A percentile compares a stretch with the other conserved stretches of the same genome.
phyloP scores from a whole-genome alignment of 2,113 vertebrate genomes.

The Etheostoma spectabile region DNA sequence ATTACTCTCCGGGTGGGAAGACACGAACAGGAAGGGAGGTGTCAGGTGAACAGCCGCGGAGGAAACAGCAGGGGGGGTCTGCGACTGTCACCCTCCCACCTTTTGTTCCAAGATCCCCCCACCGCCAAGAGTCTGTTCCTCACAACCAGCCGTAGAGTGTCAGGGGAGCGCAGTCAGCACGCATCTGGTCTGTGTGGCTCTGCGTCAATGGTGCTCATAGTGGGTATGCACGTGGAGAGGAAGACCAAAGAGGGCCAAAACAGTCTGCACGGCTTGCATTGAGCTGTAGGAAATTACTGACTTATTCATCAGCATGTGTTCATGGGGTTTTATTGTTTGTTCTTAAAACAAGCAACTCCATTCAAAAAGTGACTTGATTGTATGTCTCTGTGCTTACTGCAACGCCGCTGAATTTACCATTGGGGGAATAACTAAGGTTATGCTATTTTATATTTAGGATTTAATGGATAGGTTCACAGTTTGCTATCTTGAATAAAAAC shows the following conservation, averaged over 20 bases:
- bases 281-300: conserved; percentile 31
- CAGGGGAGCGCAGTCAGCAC: conserved; percentile 41
- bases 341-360: too few species aligned
- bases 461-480: neutral
- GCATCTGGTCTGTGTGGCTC: conserved; percentile 55
- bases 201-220: conserved; percentile 50
- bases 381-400: too few species aligned
- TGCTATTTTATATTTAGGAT: neutral
- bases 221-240: conserved; percentile 42
- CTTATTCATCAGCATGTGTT: neutral
- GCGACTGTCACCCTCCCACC: conserved; percentile 48
- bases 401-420: too few species aligned
- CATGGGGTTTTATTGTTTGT: too few species aligned
- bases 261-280: neutral
- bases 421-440: too few species aligned
- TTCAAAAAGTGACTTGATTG: too few species aligned
- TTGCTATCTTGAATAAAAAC: neutral
- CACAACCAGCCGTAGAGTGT: rapidly evolving
- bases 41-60: conserved; percentile 32
- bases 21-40: conserved; percentile 62
- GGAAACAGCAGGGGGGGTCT: neutral
- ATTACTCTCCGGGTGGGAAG: conserved; percentile 34
- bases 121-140: rapidly evolving
- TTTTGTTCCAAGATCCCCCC: conserved; percentile 16
- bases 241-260: conserved; percentile 12